phyloP scores from a whole-genome alignment of 1,140 invertebrate genomes.

The Caerostris extrusa region DNA sequence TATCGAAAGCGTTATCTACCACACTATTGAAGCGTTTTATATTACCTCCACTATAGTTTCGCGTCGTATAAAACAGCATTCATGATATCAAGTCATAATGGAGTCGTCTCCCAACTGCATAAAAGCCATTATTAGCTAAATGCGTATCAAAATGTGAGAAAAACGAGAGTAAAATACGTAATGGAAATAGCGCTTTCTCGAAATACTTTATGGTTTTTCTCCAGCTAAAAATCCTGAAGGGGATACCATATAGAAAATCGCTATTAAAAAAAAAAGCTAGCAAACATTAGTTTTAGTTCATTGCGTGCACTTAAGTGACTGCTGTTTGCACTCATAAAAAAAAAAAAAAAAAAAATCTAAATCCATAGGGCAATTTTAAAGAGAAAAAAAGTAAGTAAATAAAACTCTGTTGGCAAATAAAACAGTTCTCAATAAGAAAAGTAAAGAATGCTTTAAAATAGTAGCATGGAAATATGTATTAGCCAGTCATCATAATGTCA shows the following conservation, averaged over 20 bases:
- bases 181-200: background rate
- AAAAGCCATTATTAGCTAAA: background rate
- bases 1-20: background rate
- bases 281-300: constrained; percentile 10
- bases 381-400: no score
- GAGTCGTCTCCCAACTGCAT: background rate
- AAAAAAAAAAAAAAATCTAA: background rate
- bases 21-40: background rate
- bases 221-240: background rate
- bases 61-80: background rate
- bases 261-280: background rate
- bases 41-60: background rate
- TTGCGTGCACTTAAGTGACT: background rate
- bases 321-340: background rate
- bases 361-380: no score
- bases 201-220: background rate
- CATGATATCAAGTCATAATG: background rate
- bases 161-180: background rate
- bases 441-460: no score
- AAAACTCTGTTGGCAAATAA: no score
- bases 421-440: no score
- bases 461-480: no score
- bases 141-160: background rate
- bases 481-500: no score
- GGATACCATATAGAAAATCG: background rate